Percentiles rank a stretch among this genome's conserved stretches.
Evolutionary conservation across 2,797 vertebrate species (phyloP).

Genomic region (Luscinia megarhynchos): DNA sequence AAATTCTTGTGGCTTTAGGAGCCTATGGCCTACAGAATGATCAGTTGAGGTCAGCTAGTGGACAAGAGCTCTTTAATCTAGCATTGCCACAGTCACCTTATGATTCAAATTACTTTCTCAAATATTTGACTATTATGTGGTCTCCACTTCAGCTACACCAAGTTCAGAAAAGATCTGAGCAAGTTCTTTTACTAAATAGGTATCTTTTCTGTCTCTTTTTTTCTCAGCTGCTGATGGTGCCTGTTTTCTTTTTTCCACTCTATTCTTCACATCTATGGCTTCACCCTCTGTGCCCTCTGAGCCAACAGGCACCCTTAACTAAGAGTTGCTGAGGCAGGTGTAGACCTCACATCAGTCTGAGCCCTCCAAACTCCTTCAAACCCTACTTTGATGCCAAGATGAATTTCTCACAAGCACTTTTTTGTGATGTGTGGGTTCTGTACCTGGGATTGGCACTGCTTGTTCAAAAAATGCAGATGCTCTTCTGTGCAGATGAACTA

Average conservation of each 20-base stretch:
- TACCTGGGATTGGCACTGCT: not conserved
- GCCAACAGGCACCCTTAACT: not conserved
- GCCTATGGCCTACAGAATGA: not conserved
- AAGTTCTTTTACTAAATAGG: not conserved
- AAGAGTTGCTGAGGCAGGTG: not conserved
- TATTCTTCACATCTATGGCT: not conserved
- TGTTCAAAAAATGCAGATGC: not conserved
- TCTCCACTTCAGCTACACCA: not conserved
- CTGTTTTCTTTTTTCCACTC: not conserved
- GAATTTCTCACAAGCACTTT: not conserved
- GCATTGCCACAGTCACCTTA: not conserved
- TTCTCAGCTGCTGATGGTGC: not conserved
- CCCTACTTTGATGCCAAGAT: not conserved
- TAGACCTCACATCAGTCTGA: not conserved
- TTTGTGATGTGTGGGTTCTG: not conserved
- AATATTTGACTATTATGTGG: not conserved
- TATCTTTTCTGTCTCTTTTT: not conserved
- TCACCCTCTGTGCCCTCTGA: not conserved
- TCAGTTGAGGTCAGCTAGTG: not conserved
- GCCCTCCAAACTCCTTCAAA: not conserved
- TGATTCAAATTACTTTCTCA: not conserved
- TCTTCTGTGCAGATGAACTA: not conserved
- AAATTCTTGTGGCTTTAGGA: not conserved
- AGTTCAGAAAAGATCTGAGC: not conserved
- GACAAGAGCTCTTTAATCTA: not conserved